Evolutionary conservation across 2,888 invertebrate genomes (phyloP).

Genomic region (Hedychridium roseum): DNA sequence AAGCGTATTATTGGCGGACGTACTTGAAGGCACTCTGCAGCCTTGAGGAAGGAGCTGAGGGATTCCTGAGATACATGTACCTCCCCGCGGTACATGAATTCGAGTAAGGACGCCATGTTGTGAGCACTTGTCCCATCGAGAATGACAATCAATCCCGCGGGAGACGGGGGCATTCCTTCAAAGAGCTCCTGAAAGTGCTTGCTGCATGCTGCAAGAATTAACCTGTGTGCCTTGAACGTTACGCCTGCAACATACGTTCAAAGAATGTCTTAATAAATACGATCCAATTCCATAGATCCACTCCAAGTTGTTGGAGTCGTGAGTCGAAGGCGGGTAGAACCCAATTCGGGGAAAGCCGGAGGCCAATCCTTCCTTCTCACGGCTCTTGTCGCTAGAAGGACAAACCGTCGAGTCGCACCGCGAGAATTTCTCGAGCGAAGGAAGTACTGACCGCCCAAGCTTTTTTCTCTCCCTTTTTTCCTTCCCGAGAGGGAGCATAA

Average conservation of each 20-base stretch:
- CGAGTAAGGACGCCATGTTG: constrained; percentile 89
- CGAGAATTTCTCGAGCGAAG: constrained; percentile 45
- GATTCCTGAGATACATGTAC: constrained; percentile 93
- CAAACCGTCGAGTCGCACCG: constrained; percentile 17
- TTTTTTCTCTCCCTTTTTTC: constrained; percentile 32
- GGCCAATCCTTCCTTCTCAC: constrained; percentile 30
- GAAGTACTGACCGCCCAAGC: constrained; percentile 46
- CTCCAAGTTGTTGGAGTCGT: too few relatives aligned
- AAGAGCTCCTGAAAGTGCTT: constrained; percentile 92
- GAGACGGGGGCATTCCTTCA: constrained; percentile 83
- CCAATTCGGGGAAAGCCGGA: too few relatives aligned
- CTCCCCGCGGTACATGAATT: constrained; percentile 95
- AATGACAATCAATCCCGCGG: constrained; percentile 84
- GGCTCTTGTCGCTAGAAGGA: constrained; percentile 23
- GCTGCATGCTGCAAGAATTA: constrained; percentile 91
- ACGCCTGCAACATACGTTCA: constrained; percentile 75
- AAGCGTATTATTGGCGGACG: too few relatives aligned
- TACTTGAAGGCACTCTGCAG: constrained; percentile 89
- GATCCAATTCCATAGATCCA: too few relatives aligned
- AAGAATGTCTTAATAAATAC: too few relatives aligned
- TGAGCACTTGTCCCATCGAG: constrained; percentile 89
- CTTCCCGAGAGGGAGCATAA: constrained; percentile 2
- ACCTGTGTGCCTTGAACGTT: constrained; percentile 89
- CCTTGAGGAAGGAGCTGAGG: constrained; percentile 88
- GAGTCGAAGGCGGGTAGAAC: too few relatives aligned